A percentile compares a stretch with the other conserved stretches of the same genome.
phyloP scores from a whole-genome alignment of 37 sponge, comb jelly and placozoan genomes.

The Theonella swinhoei region DNA sequence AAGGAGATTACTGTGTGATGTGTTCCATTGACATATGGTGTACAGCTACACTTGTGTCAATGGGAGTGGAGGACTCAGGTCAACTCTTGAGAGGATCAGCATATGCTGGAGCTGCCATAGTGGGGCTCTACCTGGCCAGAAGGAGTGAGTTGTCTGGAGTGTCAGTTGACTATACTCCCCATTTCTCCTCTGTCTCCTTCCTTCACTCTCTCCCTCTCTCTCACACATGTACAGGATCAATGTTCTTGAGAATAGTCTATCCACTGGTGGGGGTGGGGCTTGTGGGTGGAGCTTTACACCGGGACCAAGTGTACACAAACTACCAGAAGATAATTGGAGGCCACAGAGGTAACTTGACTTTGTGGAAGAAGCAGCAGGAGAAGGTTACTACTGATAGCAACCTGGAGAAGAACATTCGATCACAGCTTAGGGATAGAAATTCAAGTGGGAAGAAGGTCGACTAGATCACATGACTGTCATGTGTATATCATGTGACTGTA shows the following conservation, averaged over 20 bases:
- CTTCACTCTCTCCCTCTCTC: too few species aligned
- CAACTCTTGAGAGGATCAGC: not conserved
- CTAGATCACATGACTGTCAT: too few species aligned
- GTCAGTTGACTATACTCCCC: too few species aligned
- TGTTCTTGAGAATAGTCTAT: not conserved
- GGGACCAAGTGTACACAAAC: not conserved
- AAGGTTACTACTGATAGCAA: too few species aligned
- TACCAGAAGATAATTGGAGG: not conserved
- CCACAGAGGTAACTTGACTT: not conserved
- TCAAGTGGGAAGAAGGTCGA: too few species aligned
- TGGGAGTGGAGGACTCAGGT: not conserved
- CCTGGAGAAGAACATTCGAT: too few species aligned
- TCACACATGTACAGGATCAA: not conserved
- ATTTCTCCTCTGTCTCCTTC: too few species aligned
- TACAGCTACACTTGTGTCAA: not conserved
- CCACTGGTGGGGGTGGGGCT: not conserved
- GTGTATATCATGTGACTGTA: too few species aligned
- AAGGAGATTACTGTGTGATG: too few species aligned
- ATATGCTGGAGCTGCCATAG: not conserved
- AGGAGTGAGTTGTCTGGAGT: too few species aligned
- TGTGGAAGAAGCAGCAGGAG: not conserved
- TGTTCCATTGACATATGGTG: too few species aligned
- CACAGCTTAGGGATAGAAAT: too few species aligned
- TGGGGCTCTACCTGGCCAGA: not conserved
- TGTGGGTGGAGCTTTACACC: not conserved